Evolutionary conservation across 2,888 invertebrate species (phyloP).

Genomic region (Sialis fuliginosa): DNA sequence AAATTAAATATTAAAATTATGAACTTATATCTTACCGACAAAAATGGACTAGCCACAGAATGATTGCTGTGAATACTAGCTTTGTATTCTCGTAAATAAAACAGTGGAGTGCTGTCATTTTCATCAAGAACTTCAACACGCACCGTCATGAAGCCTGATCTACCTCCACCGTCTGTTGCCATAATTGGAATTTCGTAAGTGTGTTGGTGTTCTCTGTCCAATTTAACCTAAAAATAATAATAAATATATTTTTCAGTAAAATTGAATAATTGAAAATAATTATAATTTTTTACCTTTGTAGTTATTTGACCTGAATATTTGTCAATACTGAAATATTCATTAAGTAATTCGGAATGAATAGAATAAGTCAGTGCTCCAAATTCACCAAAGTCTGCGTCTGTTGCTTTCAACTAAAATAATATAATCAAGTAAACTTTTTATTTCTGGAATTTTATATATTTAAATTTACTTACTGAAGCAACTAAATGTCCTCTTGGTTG

Average conservation of each 20-base stretch:
- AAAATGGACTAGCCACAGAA: constrained; percentile 35
- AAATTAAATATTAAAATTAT: no score
- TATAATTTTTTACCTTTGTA: constrained; percentile 29
- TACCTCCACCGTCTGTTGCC: constrained; percentile 69
- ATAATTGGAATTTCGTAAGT: constrained; percentile 59
- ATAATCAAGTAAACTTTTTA: not conserved
- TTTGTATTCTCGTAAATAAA: constrained; percentile 60
- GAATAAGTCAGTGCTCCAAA: constrained; percentile 58
- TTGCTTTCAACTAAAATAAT: constrained; percentile 45
- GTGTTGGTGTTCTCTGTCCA: constrained; percentile 57
- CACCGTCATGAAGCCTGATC: constrained; percentile 54
- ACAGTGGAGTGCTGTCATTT: constrained; percentile 69
- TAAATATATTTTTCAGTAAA: not conserved
- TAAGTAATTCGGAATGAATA: constrained; percentile 55
- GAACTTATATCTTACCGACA: constrained; percentile 27
- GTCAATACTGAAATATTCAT: constrained; percentile 57
- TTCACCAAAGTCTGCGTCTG: constrained; percentile 66
- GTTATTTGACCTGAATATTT: constrained; percentile 50
- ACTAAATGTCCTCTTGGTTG: constrained; percentile 57
- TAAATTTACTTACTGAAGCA: constrained; percentile 33
- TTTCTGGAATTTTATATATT: not conserved
- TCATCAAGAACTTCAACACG: constrained; percentile 66
- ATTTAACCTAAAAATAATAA: constrained; percentile 18
- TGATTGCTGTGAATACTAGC: constrained; percentile 46
- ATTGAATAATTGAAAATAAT: not conserved